A percentile compares a stretch with the other conserved stretches of the same genome.
Evolutionary conservation across 2,113 vertebrate genomes (phyloP).

Genomic region (Daubentonia madagascariensis): DNA sequence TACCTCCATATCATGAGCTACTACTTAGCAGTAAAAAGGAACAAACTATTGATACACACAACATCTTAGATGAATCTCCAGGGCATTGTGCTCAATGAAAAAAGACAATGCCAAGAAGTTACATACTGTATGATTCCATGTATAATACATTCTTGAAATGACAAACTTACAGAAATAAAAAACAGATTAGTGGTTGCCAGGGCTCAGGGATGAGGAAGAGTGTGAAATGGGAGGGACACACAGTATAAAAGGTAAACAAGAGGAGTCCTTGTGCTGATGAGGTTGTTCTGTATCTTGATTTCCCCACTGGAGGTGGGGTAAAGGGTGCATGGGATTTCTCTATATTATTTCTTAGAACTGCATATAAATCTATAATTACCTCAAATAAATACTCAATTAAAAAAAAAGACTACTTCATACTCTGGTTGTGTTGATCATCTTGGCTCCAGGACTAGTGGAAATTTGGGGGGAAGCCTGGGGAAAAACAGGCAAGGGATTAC

Average conservation of each 20-base stretch:
- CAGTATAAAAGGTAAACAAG: not conserved
- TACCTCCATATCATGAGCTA: not conserved
- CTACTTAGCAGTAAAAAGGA: not conserved
- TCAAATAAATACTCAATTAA: not conserved
- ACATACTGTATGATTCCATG: not conserved
- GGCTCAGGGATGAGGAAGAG: not conserved
- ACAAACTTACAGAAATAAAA: not conserved
- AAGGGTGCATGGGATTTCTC: not conserved
- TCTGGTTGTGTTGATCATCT: not conserved
- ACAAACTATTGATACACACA: not conserved
- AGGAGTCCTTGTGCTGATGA: not conserved
- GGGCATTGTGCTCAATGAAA: not conserved
- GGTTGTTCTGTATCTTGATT: not conserved
- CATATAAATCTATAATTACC: not conserved
- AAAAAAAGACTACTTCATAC: not conserved
- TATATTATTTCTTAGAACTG: not conserved
- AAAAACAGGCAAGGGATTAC: not conserved
- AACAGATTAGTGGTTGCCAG: not conserved
- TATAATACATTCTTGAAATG: not conserved
- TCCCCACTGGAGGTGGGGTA: not conserved
- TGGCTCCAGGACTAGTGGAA: not conserved
- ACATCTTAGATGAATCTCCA: not conserved
- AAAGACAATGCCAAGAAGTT: not conserved
- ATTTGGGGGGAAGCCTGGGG: not conserved
- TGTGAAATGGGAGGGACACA: not conserved